Base-by-base conservation (phyloP, 1,140 invertebrate genomes). In the Mycetomoellerius zeteki region DNA sequence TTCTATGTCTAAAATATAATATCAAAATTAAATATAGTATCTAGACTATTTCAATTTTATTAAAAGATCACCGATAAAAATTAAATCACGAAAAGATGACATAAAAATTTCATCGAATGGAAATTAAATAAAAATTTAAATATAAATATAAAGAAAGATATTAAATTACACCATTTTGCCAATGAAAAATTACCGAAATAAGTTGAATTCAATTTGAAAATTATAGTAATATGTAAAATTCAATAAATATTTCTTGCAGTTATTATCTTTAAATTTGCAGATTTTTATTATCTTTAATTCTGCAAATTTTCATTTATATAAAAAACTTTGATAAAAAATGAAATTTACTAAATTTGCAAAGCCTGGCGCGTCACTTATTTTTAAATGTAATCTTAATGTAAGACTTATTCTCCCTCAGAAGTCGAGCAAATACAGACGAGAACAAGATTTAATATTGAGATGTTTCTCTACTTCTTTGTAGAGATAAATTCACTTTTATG, bases 381-480 rank as follows among this genome's bases (percentile, higher is more conserved):
- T 58, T 24, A 58, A 75, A 75, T 54, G 12, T 75, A 54, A 72
- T 8, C 24, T 52, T 72, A 33, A 54, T 56, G n/a, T 56, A 56
- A 73, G 16, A 56, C 30, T 56, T 21, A 21, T 54, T 73, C 52
- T 56, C 10, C 16, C 14, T 72, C 54, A 33, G 2, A 72, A 72
- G 5, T 19, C 10, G 19, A 30, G 30, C 12, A 33, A 73, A 54
- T n/a, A 1, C 16, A 54, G 19, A 73, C 7, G 19, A 56, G 10
- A 21, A 54, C 19, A 14, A 73, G n/a, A 58, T 58, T 76, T 58
- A 76, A 56, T 37, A 76, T 58, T 16, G 19, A 37, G n/a, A 75
- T 56, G 12, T 37, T 75, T 21, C n/a, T 37, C 12, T 21, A 37
- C 12, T 33, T 30, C 27, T 37, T 58, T 56, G 52, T 58, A 58